A percentile compares a stretch with the other conserved stretches of the same genome.
These are phyloP conservation scores for Myotis davidii DNA, from an alignment of 2,113 vertebrate species.

Conservation along the genomic window DNA sequence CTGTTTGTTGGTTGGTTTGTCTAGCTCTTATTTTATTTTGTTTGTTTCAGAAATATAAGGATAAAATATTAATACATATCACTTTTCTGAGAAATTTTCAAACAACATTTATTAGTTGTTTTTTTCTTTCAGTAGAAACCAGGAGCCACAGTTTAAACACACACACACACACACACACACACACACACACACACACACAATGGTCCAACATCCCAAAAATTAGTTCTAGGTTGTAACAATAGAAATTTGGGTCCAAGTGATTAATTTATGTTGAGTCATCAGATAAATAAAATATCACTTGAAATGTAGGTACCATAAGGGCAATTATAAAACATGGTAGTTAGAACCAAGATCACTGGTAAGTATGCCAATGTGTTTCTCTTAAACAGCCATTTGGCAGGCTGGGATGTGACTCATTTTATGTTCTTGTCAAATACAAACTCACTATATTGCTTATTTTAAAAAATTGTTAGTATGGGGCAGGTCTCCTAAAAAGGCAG, in stretches of 20 bases:
- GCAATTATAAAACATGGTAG: background rate
- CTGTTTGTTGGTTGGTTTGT: background rate
- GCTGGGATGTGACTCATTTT: background rate
- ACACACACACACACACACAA: background rate
- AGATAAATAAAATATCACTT: conserved; percentile 36
- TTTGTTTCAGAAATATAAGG: background rate
- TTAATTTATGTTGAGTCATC: background rate
- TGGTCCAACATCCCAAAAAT: background rate
- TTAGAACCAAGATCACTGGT: conserved; percentile 35
- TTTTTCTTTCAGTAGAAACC: background rate
- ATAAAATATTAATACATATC: background rate
- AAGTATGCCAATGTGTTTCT: background rate
- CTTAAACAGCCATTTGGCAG: background rate
- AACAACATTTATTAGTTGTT: background rate
- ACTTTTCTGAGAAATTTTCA: background rate
- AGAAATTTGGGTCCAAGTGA: background rate
- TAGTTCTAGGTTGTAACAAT: background rate
- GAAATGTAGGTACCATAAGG: background rate
- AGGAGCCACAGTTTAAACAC: background rate
- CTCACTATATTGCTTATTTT: background rate
- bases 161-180: background rate
- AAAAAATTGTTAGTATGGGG: conserved; percentile 24
- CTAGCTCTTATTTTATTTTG: conserved; percentile 5
- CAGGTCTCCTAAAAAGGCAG: conserved; percentile 21
- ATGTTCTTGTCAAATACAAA: conserved; percentile 44